Percentiles rank a stretch among this genome's conserved stretches.
These are phyloP conservation scores for Zootermopsis nevadensis DNA, from an alignment of 2,888 invertebrate genomes.

Conservation along the genomic window DNA sequence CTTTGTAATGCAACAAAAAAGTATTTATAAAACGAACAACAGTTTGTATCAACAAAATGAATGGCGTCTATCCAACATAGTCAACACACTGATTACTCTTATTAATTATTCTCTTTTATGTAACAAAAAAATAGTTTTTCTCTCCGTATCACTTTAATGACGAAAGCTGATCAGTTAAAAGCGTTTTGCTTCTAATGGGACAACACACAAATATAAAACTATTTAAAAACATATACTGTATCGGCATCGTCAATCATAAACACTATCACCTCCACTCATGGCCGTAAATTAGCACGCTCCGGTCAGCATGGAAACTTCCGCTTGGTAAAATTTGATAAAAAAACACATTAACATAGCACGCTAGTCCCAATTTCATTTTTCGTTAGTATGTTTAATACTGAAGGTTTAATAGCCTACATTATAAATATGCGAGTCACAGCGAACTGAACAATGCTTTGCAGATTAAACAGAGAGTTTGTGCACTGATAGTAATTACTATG, in stretches of 20 bases:
- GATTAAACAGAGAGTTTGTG: neutral
- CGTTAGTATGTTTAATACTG: neutral
- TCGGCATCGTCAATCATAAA: neutral
- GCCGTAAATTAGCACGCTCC: neutral
- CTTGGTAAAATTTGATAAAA: neutral
- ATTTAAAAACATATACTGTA: neutral
- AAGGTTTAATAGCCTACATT: neutral
- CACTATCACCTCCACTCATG: neutral
- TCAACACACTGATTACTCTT: too few relatives aligned
- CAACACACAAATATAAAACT: too few relatives aligned
- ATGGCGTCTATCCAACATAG: too few relatives aligned
- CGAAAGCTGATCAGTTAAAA: too few relatives aligned
- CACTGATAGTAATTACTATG: neutral
- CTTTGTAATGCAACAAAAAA: too few relatives aligned
- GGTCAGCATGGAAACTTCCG: neutral
- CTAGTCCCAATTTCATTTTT: neutral
- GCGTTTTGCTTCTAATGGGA: too few relatives aligned
- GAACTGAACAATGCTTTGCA: neutral
- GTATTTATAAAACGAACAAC: too few relatives aligned
- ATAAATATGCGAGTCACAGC: neutral
- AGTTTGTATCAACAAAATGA: too few relatives aligned
- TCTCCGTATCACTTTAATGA: too few relatives aligned
- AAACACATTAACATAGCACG: neutral
- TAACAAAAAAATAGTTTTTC: too few relatives aligned
- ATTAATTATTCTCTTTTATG: too few relatives aligned